Base-by-base conservation (phyloP, 2,797 vertebrate genomes). In the Silurus lanzhouensis region DNA sequence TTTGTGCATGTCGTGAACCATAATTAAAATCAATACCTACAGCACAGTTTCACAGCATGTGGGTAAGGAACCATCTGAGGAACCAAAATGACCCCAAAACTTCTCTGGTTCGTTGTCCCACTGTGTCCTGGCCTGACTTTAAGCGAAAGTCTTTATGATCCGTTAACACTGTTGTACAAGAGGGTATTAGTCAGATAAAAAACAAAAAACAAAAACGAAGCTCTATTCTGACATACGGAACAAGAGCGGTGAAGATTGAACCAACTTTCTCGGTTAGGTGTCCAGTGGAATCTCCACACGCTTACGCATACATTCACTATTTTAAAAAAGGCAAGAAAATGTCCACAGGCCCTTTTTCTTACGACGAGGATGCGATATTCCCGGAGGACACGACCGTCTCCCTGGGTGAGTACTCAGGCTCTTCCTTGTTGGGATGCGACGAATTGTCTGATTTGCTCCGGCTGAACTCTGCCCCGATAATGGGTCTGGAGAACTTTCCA, bases 361-460 rank as follows among this genome's bases (percentile, higher is more conserved):
- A 94, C 71, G 93, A 94, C 0, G 94, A 93, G 2, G 93, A 93
- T 15, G 92, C 86, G 86, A 93, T 66, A 71, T 93, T 93, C 10
- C 96, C 97, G 0, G 97, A 97, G 83, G 97, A 97, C 91, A 95
- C 95, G 25, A 95, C 93, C 0, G 96, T 97, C 91, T 96, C 98
- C 87, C 92, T 89, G 0, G 96, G 97, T 14, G 91, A 96, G 77
- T 96, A 96, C 48, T 96, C 97, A 0, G 85, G 91, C 68, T 98
- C 97, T 22, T 99, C 98, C 90, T 96, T 97, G 93, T 98, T 97
- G 6, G 97, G 98, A 86, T 97, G 97, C 31, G 97, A 98, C 3
- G 98, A 99, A 94, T 98, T 99, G 92, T 99, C 98, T 0, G 98
- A 99, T 88, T 96, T 97, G 94, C 98, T 99, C 89, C 97, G 95